Evolutionary conservation across 2,113 vertebrate genomes (phyloP).

Genomic region (Salvelinus fontinalis): DNA sequence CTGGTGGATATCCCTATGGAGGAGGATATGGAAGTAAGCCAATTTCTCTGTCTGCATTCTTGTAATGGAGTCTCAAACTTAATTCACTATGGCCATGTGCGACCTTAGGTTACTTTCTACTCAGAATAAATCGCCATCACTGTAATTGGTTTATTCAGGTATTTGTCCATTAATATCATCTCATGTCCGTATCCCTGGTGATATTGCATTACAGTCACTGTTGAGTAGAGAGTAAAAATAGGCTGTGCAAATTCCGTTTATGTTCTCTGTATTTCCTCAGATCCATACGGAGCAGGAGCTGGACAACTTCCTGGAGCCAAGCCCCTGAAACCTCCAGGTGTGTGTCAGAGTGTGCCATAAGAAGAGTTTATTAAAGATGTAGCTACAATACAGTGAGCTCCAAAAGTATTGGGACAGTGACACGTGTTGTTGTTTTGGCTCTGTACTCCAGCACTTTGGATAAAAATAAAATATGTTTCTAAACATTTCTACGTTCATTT

Average conservation of each 20-base stretch:
- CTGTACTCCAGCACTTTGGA: too few species aligned
- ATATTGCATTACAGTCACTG: background rate
- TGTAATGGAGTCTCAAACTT: background rate
- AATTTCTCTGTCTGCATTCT: background rate
- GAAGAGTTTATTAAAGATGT: background rate
- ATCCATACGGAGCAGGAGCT: slow-evolving; percentile 47
- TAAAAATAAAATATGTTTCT: too few species aligned
- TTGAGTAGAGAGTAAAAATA: too few species aligned
- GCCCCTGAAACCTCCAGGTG: slow-evolving; percentile 69
- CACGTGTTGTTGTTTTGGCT: too few species aligned
- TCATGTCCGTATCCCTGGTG: background rate
- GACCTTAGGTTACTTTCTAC: background rate
- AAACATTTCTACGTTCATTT: too few species aligned
- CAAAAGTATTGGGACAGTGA: too few species aligned
- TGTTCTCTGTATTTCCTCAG: slow-evolving; percentile 27
- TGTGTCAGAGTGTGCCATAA: background rate
- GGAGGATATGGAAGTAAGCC: slow-evolving; percentile 47
- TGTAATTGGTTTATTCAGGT: background rate
- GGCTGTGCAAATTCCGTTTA: slow-evolving; percentile 2
- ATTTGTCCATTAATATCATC: background rate
- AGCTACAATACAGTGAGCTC: too few species aligned
- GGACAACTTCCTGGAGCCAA: slow-evolving; percentile 64
- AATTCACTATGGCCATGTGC: background rate
- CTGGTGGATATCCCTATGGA: slow-evolving; percentile 50
- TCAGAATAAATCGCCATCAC: background rate